These are phyloP conservation scores for Thermophis baileyi DNA, from an alignment of 2,113 vertebrate genomes.

Conservation along the genomic window DNA sequence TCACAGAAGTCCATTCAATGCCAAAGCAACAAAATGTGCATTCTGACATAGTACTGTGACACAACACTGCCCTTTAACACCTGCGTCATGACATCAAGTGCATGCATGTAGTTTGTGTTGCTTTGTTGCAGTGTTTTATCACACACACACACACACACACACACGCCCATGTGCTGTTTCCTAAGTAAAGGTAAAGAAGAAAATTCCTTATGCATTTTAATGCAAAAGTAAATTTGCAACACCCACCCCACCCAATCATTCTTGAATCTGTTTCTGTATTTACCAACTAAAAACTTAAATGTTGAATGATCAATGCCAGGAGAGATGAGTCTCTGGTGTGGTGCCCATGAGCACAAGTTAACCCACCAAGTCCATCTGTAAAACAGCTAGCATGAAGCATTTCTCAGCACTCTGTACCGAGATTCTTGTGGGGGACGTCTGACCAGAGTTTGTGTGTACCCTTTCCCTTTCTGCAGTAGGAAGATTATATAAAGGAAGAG, in stretches of 20 bases:
- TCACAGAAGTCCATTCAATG: background rate
- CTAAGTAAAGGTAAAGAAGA: background rate
- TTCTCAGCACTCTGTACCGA: background rate
- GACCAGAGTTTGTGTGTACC: background rate
- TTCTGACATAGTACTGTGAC: background rate
- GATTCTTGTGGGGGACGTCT: background rate
- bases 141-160: background rate
- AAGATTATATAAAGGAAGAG: background rate
- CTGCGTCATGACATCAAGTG: background rate
- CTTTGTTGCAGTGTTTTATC: background rate
- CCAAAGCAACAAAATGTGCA: background rate
- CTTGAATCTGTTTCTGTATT: slow-evolving; percentile 44
- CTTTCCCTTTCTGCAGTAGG: background rate
- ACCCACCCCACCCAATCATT: background rate
- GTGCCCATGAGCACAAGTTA: background rate
- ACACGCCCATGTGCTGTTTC: background rate
- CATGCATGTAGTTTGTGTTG: background rate
- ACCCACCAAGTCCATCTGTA: background rate
- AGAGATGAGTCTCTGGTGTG: background rate
- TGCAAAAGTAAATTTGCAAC: slow-evolving; percentile 45
- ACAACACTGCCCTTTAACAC: background rate
- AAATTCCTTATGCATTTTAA: slow-evolving; percentile 20
- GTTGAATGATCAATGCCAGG: background rate
- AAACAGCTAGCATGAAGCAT: background rate
- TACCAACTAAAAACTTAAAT: slow-evolving; percentile 14